Conservation (phyloP, 2,888 invertebrate species). For the Omphaloscelis lunosa region DNA sequence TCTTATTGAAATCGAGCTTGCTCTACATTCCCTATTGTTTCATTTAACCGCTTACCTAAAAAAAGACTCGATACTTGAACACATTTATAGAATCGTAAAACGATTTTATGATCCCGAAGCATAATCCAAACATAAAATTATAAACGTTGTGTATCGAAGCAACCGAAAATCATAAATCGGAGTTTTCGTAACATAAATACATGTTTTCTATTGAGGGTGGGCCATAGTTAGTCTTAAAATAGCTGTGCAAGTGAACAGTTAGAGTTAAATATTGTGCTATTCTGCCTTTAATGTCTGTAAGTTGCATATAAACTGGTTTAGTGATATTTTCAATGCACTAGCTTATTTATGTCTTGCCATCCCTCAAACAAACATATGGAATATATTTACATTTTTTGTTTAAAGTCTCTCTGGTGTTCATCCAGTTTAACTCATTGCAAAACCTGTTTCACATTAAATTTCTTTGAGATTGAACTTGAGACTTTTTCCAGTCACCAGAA, state of each 20-base stretch:
- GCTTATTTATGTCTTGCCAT: slow-evolving; percentile 6
- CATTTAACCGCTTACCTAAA: slow-evolving; percentile 65
- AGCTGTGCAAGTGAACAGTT: slow-evolving; percentile 29
- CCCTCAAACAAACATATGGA: not conserved
- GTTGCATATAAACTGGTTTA: slow-evolving; percentile 44
- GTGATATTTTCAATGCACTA: slow-evolving; percentile 22
- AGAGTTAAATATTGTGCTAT: slow-evolving; percentile 53
- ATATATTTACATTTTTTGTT: too few species aligned
- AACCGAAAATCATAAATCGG: slow-evolving; percentile 81
- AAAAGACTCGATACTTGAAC: slow-evolving; percentile 77
- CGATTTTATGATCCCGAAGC: slow-evolving; percentile 81
- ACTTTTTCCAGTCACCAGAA: not conserved
- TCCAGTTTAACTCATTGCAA: not conserved
- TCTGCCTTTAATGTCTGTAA: slow-evolving; percentile 42
- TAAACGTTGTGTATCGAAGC: slow-evolving; percentile 79
- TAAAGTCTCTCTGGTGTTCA: not conserved
- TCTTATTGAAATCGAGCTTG: slow-evolving; percentile 16
- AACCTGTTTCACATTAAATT: not conserved
- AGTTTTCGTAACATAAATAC: slow-evolving; percentile 66
- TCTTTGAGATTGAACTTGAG: too few species aligned
- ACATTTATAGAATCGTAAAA: slow-evolving; percentile 87
- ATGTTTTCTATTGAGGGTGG: slow-evolving; percentile 65
- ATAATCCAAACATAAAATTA: slow-evolving; percentile 86
- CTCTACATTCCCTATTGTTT: slow-evolving; percentile 59
- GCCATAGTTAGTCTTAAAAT: slow-evolving; percentile 48